Evolutionary conservation across 2,797 vertebrate species (phyloP).

Genomic region (Danio choprae): DNA sequence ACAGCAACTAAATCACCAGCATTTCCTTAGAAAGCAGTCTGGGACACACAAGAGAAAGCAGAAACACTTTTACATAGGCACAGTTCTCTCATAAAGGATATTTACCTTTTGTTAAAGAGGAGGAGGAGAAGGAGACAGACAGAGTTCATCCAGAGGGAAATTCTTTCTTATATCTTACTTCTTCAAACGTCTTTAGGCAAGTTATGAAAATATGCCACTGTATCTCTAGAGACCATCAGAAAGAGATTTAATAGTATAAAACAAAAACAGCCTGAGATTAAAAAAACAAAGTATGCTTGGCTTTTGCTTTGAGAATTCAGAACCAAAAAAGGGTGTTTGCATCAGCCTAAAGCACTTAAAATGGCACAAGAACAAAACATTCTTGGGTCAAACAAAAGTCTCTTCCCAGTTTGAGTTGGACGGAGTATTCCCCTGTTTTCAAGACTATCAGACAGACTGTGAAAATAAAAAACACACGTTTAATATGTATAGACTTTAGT

Average conservation of each 20-base stretch:
- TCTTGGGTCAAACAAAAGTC: constrained; percentile 8
- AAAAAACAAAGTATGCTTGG: not conserved
- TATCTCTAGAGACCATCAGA: constrained; percentile 4
- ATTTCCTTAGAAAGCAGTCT: constrained; percentile 19
- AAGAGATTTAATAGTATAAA: constrained; percentile 14
- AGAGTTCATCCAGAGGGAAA: constrained; percentile 29
- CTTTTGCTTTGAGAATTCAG: not conserved
- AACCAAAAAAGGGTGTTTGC: constrained; percentile 11
- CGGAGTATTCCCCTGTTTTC: constrained; percentile 11
- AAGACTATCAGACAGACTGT: constrained; percentile 19
- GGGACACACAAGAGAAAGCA: not conserved
- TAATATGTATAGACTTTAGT: not conserved
- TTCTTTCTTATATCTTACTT: not conserved
- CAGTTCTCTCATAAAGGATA: constrained; percentile 25
- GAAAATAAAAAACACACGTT: constrained; percentile 6
- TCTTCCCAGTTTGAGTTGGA: constrained; percentile 22
- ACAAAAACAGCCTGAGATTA: not conserved
- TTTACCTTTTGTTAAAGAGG: constrained; percentile 20
- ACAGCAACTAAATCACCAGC: constrained; percentile 21
- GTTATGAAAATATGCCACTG: not conserved
- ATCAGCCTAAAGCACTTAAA: not conserved
- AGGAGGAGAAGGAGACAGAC: not conserved
- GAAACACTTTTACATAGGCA: not conserved
- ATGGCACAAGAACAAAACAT: constrained; percentile 22
- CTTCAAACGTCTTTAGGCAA: not conserved